Percentiles rank a stretch among this genome's conserved stretches.
Evolutionary conservation across 1,140 invertebrate species (phyloP).

Genomic region (Drosophila erecta): DNA sequence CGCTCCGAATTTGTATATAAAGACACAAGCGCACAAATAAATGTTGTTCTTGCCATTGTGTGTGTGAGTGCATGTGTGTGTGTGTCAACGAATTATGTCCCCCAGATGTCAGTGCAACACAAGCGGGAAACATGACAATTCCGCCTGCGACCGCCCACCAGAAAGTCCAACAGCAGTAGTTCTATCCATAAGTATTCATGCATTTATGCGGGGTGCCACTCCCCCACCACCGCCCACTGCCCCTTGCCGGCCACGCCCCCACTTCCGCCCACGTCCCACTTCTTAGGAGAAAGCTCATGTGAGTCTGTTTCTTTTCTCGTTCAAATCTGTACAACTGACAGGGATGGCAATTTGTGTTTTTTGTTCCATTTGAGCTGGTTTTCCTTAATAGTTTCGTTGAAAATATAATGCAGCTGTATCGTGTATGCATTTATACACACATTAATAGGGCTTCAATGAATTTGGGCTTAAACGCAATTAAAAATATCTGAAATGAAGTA

Average conservation of each 20-base stretch:
- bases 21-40: slow-evolving; percentile 28
- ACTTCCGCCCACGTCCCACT: background rate
- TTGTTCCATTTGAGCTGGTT: background rate
- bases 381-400: background rate
- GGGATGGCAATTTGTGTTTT: slow-evolving; percentile 23
- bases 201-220: slow-evolving; percentile 53
- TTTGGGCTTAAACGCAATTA: too few species aligned
- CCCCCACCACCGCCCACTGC: background rate
- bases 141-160: slow-evolving; percentile 26
- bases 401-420: too few species aligned
- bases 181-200: slow-evolving; percentile 71
- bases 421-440: background rate
- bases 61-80: slow-evolving; percentile 21
- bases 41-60: slow-evolving; percentile 34
- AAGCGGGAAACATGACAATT: slow-evolving; percentile 71
- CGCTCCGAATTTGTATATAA: slow-evolving; percentile 35
- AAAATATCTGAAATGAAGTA: too few species aligned
- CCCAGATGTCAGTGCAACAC: slow-evolving; percentile 76
- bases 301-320: slow-evolving; percentile 64
- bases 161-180: slow-evolving; percentile 40
- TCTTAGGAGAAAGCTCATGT: slow-evolving; percentile 25
- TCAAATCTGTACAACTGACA: slow-evolving; percentile 49
- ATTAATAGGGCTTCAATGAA: too few species aligned
- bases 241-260: background rate
- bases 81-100: slow-evolving; percentile 72